Conservation (phyloP, 2,113 vertebrate genomes). For the Anolis carolinensis region DNA sequence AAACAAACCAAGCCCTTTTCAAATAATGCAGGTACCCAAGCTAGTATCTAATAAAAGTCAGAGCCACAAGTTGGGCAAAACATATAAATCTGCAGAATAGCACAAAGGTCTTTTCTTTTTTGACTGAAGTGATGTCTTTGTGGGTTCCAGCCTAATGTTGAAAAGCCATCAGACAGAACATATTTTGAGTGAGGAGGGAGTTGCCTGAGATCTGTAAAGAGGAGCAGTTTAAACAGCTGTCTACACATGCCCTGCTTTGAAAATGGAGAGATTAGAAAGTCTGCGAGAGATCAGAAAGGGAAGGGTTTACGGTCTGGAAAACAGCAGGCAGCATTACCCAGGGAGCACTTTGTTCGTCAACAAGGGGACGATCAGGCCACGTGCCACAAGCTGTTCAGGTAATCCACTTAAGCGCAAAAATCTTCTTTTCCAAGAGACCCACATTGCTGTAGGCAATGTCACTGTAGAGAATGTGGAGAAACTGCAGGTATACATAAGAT, state of each 20-base stretch:
- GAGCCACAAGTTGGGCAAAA: neutral
- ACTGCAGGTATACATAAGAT: neutral
- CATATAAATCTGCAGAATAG: neutral
- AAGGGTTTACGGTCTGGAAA: neutral
- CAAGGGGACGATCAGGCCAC: neutral
- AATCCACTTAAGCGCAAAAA: slow-evolving; percentile 15
- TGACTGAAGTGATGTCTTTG: fast-evolving
- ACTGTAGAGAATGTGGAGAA: neutral
- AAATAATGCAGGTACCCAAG: too few species aligned
- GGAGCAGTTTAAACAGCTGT: neutral
- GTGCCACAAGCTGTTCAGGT: neutral
- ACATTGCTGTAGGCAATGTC: neutral
- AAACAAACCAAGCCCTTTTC: too few species aligned
- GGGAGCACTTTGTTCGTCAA: neutral
- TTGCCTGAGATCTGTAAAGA: neutral
- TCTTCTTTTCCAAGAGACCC: neutral
- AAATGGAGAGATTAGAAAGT: neutral
- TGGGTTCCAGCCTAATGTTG: neutral
- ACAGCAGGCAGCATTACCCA: neutral
- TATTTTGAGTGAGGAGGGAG: neutral
- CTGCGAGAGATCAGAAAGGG: neutral
- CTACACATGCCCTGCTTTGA: neutral
- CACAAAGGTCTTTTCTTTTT: neutral
- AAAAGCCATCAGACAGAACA: neutral
- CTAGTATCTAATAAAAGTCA: neutral